A percentile compares a stretch with the other conserved stretches of the same genome.
Conservation (phyloP, 2,113 vertebrate genomes). For the Archilochus colubris region DNA sequence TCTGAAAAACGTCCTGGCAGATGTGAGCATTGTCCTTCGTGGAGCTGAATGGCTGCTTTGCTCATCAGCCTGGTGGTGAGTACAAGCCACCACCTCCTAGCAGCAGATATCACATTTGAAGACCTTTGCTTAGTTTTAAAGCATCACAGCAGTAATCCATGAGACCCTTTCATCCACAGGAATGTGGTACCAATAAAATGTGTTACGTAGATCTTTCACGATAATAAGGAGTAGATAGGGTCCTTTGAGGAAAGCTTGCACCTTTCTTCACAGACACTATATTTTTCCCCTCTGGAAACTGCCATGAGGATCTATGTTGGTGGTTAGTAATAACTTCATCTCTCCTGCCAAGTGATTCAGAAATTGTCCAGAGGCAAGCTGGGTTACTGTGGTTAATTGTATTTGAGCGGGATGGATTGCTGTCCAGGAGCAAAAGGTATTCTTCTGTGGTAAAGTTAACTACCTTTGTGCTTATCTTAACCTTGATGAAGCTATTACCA, state of each 20-base stretch:
- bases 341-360: background rate
- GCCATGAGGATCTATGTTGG: background rate
- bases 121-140: background rate
- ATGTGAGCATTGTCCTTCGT: fast-evolving
- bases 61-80: fast-evolving
- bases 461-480: constrained; percentile 34
- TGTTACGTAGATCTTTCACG: fast-evolving
- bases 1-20: background rate
- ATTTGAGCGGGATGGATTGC: background rate
- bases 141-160: background rate
- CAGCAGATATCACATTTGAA: background rate
- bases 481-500: background rate
- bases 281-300: background rate
- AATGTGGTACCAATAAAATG: background rate
- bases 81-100: background rate
- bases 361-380: background rate
- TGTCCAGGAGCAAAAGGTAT: background rate
- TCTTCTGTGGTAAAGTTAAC: background rate
- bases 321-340: background rate
- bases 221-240: background rate
- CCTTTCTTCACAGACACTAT: background rate
- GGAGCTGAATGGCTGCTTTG: fast-evolving
- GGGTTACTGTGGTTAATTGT: background rate
- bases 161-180: background rate
- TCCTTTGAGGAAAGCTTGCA: background rate